Conservation (phyloP, 64 coral and sea anemone genomes). For the Stichodactyla helianthus region DNA sequence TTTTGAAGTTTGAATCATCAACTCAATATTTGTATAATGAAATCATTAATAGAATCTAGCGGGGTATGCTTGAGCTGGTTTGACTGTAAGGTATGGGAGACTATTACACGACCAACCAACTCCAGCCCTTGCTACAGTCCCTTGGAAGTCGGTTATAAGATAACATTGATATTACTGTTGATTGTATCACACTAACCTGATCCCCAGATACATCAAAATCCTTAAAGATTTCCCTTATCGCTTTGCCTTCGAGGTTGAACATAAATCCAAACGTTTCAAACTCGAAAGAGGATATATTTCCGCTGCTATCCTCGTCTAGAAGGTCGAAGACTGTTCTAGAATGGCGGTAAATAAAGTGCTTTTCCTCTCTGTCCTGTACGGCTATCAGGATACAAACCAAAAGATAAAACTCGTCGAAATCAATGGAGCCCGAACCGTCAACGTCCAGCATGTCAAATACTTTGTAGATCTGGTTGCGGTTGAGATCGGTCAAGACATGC, state of each 20-base stretch:
- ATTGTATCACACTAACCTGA: conserved; percentile 45
- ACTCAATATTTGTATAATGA: no score
- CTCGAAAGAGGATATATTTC: conserved; percentile 89
- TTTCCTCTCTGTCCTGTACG: conserved; percentile 88
- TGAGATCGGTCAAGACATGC: conserved; percentile 73
- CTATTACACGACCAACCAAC: no score
- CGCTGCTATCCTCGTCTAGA: conserved; percentile 89
- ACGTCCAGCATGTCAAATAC: conserved; percentile 98
- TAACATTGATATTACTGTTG: not conserved
- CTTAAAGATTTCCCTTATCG: conserved; percentile 56
- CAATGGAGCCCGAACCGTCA: conserved; percentile 84
- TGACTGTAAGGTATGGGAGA: no score
- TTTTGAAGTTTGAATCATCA: no score
- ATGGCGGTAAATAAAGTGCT: conserved; percentile 95
- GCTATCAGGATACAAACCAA: conserved; percentile 88
- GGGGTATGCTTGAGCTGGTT: no score
- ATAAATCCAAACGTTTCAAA: conserved; percentile 96
- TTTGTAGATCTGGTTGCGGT: conserved; percentile 83
- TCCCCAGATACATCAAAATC: conserved; percentile 68
- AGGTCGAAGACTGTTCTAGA: conserved; percentile 95
- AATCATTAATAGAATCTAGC: no score
- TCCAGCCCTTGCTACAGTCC: no score
- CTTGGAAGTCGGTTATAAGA: not conserved
- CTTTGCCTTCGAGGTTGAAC: conserved; percentile 91
- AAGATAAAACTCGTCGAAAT: conserved; percentile 97